Conservation (phyloP, 2,113 vertebrate species). For the Salminus brasiliensis region DNA sequence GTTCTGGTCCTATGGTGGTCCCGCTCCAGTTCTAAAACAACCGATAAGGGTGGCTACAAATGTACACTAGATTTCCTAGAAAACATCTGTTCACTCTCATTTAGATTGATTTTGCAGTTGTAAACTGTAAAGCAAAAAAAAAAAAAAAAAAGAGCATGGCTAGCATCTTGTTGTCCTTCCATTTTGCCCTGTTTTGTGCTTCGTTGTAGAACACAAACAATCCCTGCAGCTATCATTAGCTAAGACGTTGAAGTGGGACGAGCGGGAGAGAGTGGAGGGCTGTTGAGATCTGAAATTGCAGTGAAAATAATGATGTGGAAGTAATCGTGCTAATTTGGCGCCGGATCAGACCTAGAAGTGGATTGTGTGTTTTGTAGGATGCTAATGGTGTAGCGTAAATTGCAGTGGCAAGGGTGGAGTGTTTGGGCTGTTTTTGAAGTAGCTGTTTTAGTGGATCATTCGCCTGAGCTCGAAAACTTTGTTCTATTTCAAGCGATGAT, state of each 20-base stretch:
- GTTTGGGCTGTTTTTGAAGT: too few relatives aligned
- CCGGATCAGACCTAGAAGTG: not conserved
- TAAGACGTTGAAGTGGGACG: conserved; percentile 6
- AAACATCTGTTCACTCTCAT: too few relatives aligned
- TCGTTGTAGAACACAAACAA: conserved; percentile 5
- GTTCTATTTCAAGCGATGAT: too few relatives aligned
- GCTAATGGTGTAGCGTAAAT: too few relatives aligned
- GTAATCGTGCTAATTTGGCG: not conserved
- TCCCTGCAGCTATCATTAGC: conserved; percentile 27
- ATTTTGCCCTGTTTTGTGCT: not conserved
- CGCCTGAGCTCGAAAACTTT: too few relatives aligned
- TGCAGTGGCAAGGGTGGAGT: too few relatives aligned
- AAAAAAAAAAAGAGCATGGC: conserved; percentile 23
- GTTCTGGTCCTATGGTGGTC: not conserved
- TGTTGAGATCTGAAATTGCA: not conserved
- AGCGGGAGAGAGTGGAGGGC: not conserved
- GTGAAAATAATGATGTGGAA: not conserved
- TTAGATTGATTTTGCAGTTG: too few relatives aligned
- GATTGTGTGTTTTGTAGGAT: not conserved
- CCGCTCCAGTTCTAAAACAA: too few relatives aligned
- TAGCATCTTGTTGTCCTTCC: not conserved
- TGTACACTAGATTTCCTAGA: too few relatives aligned
- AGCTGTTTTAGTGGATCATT: not conserved
- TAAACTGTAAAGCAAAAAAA: conserved; percentile 54
- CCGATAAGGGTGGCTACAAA: too few relatives aligned